Conservation (phyloP, 2,797 vertebrate genomes). For the Pristis pectinata region DNA sequence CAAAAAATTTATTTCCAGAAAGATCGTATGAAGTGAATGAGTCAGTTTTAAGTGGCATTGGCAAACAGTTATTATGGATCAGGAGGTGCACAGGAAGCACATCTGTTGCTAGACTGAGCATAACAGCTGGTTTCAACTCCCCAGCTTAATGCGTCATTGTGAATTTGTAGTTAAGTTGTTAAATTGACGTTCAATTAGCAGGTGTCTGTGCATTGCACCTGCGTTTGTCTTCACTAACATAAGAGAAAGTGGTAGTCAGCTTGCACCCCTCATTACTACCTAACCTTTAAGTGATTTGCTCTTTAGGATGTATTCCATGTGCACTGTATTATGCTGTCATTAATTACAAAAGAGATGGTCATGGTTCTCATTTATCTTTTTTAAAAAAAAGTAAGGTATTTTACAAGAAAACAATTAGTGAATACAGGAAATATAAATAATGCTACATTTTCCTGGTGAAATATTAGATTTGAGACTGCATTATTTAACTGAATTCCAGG, state of each 20-base stretch:
- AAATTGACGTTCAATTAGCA: not conserved
- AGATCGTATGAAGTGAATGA: not conserved
- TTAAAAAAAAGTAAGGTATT: not conserved
- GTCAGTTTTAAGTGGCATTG: constrained; percentile 18
- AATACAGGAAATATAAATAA: not conserved
- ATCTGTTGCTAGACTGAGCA: constrained; percentile 9
- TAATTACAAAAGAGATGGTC: not conserved
- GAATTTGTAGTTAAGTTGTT: not conserved
- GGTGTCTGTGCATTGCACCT: not conserved
- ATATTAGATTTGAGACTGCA: not conserved
- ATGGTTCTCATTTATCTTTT: not conserved
- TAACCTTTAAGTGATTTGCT: not conserved
- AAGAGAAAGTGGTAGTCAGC: not conserved
- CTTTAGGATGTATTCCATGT: not conserved
- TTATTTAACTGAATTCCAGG: not conserved
- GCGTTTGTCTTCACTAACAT: not conserved
- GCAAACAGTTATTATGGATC: constrained; percentile 20
- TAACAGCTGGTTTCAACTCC: constrained; percentile 1
- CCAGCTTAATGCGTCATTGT: not conserved
- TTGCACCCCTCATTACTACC: not conserved
- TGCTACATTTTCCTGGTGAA: not conserved
- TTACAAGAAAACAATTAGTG: not conserved
- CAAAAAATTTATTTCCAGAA: not conserved
- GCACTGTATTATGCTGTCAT: not conserved
- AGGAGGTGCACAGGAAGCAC: constrained; percentile 7